Conservation (phyloP, 2,113 vertebrate genomes). For the Callipepla californica region DNA sequence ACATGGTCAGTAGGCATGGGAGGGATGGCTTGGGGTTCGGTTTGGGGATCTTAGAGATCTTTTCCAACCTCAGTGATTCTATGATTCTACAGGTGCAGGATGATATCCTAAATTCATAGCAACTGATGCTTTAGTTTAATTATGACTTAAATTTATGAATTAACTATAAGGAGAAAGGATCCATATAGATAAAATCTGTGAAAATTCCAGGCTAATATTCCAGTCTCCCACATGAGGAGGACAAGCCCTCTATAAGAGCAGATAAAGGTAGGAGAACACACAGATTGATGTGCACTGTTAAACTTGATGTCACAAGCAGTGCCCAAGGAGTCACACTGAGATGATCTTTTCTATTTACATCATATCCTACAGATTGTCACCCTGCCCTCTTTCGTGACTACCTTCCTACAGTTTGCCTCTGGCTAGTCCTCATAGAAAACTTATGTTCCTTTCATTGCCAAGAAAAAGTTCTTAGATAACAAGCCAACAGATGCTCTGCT, state of each 20-base stretch:
- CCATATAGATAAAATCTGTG: not conserved
- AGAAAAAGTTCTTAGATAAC: not conserved
- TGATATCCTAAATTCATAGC: not conserved
- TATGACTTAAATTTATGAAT: not conserved
- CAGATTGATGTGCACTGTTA: not conserved
- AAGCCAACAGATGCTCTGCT: not conserved
- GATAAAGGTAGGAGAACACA: not conserved
- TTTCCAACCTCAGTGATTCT: too few relatives aligned
- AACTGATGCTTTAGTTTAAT: not conserved
- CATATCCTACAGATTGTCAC: not conserved
- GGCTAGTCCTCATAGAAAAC: not conserved
- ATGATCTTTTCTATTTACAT: not conserved
- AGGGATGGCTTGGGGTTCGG: too few relatives aligned
- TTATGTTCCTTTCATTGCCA: not conserved
- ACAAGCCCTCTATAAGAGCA: not conserved
- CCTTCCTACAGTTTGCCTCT: not conserved
- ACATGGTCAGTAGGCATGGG: too few relatives aligned
- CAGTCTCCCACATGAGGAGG: not conserved
- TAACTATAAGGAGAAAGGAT: not conserved
- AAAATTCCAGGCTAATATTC: not conserved
- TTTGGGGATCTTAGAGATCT: too few relatives aligned
- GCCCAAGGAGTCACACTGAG: not conserved
- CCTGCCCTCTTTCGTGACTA: not conserved
- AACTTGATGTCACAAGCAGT: not conserved
- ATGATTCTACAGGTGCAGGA: too few relatives aligned